phyloP scores from a whole-genome alignment of 2,113 vertebrate genomes.

The Leucopternis melanops region DNA sequence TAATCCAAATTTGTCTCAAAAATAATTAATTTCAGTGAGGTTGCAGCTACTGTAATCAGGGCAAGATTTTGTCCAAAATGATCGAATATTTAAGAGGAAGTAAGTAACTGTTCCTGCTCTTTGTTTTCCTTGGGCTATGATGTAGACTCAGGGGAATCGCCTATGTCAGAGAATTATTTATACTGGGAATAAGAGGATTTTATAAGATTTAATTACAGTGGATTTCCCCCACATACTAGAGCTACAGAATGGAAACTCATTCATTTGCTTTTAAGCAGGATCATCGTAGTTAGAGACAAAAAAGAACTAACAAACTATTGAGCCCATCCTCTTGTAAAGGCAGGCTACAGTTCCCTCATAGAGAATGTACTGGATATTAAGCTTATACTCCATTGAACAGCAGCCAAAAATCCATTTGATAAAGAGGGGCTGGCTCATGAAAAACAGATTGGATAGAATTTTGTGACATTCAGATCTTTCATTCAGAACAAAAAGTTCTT shows the following conservation, averaged over 20 bases:
- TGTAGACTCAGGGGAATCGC: background rate
- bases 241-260: background rate
- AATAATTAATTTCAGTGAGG: background rate
- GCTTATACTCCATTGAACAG: background rate
- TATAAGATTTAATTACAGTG: constrained; percentile 31
- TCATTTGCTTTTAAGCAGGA: constrained; percentile 31
- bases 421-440: background rate
- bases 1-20: background rate
- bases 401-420: background rate
- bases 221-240: background rate
- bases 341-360: background rate
- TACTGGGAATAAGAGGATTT: constrained; percentile 18
- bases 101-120: background rate
- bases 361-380: background rate
- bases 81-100: constrained; percentile 8
- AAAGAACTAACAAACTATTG: background rate
- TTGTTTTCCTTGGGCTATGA: background rate
- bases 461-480: background rate
- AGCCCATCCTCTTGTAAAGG: background rate
- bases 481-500: background rate
- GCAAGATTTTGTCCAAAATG: background rate
- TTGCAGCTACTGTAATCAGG: background rate
- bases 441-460: background rate
- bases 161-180: background rate
- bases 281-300: background rate